Base-by-base conservation (phyloP, 2,797 vertebrate species). In the Enteromius argenteus region DNA sequence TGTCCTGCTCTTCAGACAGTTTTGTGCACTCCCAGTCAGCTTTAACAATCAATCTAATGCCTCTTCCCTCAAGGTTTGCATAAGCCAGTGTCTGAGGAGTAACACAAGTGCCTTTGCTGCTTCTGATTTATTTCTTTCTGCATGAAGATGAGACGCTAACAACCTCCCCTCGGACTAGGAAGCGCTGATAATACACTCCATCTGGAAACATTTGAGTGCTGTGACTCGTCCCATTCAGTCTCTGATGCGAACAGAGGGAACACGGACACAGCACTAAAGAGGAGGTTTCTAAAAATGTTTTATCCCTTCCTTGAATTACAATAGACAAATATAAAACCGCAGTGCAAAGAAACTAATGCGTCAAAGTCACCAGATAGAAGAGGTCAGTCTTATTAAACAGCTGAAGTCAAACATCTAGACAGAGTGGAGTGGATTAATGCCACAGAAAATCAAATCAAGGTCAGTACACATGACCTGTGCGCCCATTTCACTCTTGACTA, bases 91-190 rank as follows among this genome's bases (percentile, higher is more conserved):
- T 84, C 90, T 92, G 91, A 90, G 87, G 75, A 92, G 89, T 90
- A 91, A 93, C 93, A 94, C 92, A 93, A 93, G 91, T 79, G 89
- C 86, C 92, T 92, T 93, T 90, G 90, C 90, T 92, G 91, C 89
- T 83, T 89, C 88, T 93, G 90, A 95, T 94, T 93, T 94, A 95
- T 94, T 93, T 91, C 83, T 89, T 87, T 92, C 87, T 88, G 90
- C 88, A 86, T 89, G 86, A 90, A 88, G 84, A 92, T 87, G 90
- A 92, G 92, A 89, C 92, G 90, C 91, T 93, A 93, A 94, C 93
- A 93, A 91, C 92, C 86, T 94, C 93, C 90, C 81, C 71, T 86
- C 90, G 93, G 91, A 92, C 83, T 85, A 14, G 32, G 81, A 80
- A 42, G 58, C 46, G 14, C 82, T 85, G 85, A 82, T 87, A 89